These are phyloP conservation scores for Labrus mixtus DNA, from an alignment of 2,113 vertebrate species.

Conservation along the genomic window DNA sequence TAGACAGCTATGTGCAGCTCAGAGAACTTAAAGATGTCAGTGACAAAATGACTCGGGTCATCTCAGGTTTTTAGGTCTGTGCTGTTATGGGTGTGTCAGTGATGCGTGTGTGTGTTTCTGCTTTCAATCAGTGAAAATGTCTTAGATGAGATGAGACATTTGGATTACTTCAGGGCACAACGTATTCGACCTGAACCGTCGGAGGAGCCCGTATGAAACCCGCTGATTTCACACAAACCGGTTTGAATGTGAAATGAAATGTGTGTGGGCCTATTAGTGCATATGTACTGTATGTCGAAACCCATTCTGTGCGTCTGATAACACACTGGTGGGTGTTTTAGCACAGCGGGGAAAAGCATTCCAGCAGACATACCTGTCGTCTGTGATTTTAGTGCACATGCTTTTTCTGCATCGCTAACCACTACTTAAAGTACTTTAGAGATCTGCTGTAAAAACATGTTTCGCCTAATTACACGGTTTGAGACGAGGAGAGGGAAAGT, in stretches of 20 bases:
- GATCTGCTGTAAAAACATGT: conserved; percentile 73
- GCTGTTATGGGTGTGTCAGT: not conserved
- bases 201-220: conserved; percentile 10
- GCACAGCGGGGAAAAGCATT: conserved; percentile 49
- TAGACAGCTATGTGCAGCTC: not conserved
- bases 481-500: conserved; percentile 65
- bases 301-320: conserved; percentile 29
- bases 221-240: conserved; percentile 17
- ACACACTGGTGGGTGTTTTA: conserved; percentile 39
- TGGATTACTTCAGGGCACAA: conserved; percentile 13
- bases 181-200: conserved; percentile 7
- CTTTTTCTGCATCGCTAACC: conserved; percentile 51
- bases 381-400: conserved; percentile 56
- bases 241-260: conserved; percentile 32
- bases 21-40: not conserved
- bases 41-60: not conserved
- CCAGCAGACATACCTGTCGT: conserved; percentile 46
- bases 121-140: conserved; percentile 9
- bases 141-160: not conserved
- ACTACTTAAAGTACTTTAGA: conserved; percentile 61
- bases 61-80: conserved; percentile 12
- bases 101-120: not conserved
- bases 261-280: conserved; percentile 11
- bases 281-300: conserved; percentile 15
- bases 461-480: conserved; percentile 69